Conservation (phyloP, 2,113 vertebrate genomes). For the Nesoenas mayeri region DNA sequence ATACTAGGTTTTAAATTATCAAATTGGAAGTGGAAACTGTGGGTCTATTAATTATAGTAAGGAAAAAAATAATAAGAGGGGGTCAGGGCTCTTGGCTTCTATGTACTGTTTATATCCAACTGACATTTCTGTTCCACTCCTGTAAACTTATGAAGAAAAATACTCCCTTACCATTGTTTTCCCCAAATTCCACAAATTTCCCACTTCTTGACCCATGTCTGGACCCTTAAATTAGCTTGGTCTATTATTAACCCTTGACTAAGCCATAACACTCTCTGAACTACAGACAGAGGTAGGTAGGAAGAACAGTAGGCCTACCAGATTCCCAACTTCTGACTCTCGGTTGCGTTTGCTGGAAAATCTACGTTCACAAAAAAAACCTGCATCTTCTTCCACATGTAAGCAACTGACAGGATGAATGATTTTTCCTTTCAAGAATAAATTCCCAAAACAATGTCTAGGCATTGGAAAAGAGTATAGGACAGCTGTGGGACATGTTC, state of each 20-base stretch:
- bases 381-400: neutral
- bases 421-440: neutral
- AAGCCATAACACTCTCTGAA: neutral
- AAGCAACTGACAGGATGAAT: neutral
- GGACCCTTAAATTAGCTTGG: neutral
- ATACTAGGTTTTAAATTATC: neutral
- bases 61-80: fast-evolving
- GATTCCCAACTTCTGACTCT: neutral
- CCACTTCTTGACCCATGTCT: neutral
- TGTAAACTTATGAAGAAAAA: neutral
- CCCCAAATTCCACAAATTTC: neutral
- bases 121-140: neutral
- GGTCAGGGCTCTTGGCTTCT: neutral
- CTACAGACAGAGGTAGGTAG: fast-evolving
- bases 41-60: neutral
- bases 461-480: neutral
- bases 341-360: neutral
- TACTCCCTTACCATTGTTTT: neutral
- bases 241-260: neutral
- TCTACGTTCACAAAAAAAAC: neutral
- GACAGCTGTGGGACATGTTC: neutral
- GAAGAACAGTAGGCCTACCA: neutral
- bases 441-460: neutral
- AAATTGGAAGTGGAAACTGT: neutral
- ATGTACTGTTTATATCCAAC: neutral